phyloP scores from a whole-genome alignment of 2,888 invertebrate species.

The Scaptomyza reducta region DNA sequence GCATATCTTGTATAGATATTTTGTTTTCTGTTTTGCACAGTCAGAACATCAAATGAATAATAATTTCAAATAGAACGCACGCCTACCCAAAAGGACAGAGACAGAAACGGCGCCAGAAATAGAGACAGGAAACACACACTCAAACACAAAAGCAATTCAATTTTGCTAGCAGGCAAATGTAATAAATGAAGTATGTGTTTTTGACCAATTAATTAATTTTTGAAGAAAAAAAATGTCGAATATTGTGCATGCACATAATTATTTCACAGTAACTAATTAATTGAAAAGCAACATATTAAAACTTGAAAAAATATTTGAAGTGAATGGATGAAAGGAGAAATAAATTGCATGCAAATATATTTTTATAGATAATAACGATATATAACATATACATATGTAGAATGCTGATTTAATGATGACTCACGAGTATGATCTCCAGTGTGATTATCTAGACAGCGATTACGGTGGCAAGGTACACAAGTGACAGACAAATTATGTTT shows the following conservation, averaged over 20 bases:
- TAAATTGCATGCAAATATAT: slow-evolving; percentile 27
- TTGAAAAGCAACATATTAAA: neutral
- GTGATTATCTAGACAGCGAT: slow-evolving; percentile 74
- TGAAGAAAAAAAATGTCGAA: neutral
- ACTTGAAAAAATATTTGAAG: neutral
- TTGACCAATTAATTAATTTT: neutral
- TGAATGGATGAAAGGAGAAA: neutral
- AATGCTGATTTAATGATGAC: slow-evolving; percentile 62
- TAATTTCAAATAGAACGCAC: slow-evolving; percentile 13
- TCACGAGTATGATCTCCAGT: slow-evolving; percentile 75
- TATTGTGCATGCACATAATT: slow-evolving; percentile 1
- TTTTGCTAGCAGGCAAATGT: slow-evolving; percentile 13
- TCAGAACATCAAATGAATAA: slow-evolving; percentile 3
- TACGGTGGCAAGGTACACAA: slow-evolving; percentile 52
- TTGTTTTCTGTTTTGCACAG: slow-evolving; percentile 9
- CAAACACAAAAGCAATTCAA: neutral
- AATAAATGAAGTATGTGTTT: slow-evolving; percentile 14
- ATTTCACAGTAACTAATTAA: neutral
- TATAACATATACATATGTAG: slow-evolving; percentile 9
- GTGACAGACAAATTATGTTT: slow-evolving; percentile 38
- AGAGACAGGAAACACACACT: neutral
- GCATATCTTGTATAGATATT: slow-evolving; percentile 22
- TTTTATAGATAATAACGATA: neutral
- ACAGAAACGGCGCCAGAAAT: neutral
- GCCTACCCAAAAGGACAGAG: slow-evolving; percentile 5